phyloP scores from a whole-genome alignment of 1,140 invertebrate species.

The Diabrotica virgifera region DNA sequence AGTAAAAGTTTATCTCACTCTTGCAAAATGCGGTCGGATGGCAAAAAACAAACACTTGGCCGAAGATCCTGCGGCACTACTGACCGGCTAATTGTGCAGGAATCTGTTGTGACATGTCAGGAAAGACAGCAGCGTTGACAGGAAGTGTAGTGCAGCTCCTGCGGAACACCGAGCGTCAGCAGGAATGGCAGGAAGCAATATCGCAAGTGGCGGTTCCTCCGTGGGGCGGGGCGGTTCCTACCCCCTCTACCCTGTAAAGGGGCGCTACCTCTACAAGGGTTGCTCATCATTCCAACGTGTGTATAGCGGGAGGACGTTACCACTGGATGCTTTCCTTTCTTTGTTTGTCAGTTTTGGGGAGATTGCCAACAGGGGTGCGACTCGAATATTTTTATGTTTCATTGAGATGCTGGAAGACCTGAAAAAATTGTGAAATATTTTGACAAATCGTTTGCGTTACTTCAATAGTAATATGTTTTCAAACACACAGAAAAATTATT shows the following conservation, averaged over 20 bases:
- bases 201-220: slow-evolving; percentile 49
- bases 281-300: slow-evolving; percentile 32
- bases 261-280: slow-evolving; percentile 34
- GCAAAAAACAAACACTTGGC: slow-evolving; percentile 11
- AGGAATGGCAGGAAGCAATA: slow-evolving; percentile 51
- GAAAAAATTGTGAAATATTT: background rate
- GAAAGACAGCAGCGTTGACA: slow-evolving; percentile 36
- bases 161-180: slow-evolving; percentile 47
- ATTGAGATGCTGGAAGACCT: background rate
- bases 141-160: slow-evolving; percentile 46
- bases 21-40: slow-evolving; percentile 1
- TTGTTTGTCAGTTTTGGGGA: slow-evolving; percentile 10
- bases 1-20: background rate
- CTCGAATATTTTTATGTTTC: slow-evolving; percentile 1
- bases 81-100: slow-evolving; percentile 34
- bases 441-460: background rate
- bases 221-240: slow-evolving; percentile 40
- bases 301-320: slow-evolving; percentile 13
- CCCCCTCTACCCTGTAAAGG: slow-evolving; percentile 38
- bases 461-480: no score
- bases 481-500: no score
- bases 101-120: slow-evolving; percentile 37
- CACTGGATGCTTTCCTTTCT: slow-evolving; percentile 11
- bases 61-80: slow-evolving; percentile 16
- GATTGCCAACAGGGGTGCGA: slow-evolving; percentile 1